These are phyloP conservation scores for Mus caroli DNA, from an alignment of 2,797 vertebrate genomes.

Conservation along the genomic window DNA sequence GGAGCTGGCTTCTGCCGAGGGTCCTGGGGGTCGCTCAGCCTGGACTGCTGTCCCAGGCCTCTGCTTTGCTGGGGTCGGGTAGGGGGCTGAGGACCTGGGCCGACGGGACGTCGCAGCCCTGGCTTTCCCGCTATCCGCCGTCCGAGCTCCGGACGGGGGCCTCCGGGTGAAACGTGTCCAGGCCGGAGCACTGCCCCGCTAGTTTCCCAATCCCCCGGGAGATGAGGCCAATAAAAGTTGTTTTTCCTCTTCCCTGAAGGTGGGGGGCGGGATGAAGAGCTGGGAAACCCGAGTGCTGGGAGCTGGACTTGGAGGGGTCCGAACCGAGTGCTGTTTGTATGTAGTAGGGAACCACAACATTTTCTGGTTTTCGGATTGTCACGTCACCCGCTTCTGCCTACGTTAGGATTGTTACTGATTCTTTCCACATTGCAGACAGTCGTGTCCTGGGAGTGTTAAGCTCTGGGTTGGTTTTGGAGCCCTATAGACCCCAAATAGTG, in stretches of 20 bases:
- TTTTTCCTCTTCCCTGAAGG: conserved; percentile 79
- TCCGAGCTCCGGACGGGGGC: conserved; percentile 47
- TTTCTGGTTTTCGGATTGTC: conserved; percentile 27
- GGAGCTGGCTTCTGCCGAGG: conserved; percentile 65
- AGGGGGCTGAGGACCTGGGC: background rate
- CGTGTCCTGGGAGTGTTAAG: background rate
- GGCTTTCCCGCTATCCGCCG: background rate
- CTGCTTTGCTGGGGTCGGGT: conserved; percentile 59
- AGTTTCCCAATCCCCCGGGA: conserved; percentile 68
- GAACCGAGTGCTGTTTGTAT: background rate
- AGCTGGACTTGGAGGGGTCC: conserved; percentile 39
- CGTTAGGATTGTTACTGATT: conserved; percentile 36
- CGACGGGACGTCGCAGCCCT: background rate
- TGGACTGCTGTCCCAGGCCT: conserved; percentile 28
- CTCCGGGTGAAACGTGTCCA: conserved; percentile 51
- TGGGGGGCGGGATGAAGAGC: conserved; percentile 70
- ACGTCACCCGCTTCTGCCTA: conserved; percentile 32
- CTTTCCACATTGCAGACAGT: conserved; percentile 23
- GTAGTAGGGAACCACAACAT: background rate
- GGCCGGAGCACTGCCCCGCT: conserved; percentile 68
- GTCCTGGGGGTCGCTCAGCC: conserved; percentile 72
- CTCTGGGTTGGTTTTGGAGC: conserved; percentile 33
- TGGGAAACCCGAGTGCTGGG: conserved; percentile 8
- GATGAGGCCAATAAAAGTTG: conserved; percentile 84
- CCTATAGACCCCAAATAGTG: conserved; percentile 2